These are phyloP conservation scores for Pachyseris speciosa DNA, from an alignment of 64 coral and sea anemone species.

Conservation along the genomic window DNA sequence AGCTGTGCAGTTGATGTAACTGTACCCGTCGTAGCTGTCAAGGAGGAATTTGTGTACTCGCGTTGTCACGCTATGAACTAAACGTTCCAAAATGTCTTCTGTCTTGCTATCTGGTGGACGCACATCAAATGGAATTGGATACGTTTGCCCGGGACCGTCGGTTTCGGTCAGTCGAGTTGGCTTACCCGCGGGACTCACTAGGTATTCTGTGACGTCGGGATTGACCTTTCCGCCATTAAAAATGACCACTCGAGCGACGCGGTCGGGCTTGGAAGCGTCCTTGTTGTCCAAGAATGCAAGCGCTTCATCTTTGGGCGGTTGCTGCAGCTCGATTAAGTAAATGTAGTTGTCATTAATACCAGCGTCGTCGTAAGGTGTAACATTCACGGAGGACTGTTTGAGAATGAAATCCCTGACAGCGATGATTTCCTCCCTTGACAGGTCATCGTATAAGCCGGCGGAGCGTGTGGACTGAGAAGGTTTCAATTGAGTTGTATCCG, in stretches of 20 bases:
- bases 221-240: constrained; percentile 27
- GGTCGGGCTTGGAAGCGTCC: constrained; percentile 37
- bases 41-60: constrained; percentile 16
- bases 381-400: no score
- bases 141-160: constrained; percentile 37
- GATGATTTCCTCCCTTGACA: no score
- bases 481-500: no score
- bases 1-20: constrained; percentile 56
- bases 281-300: constrained; percentile 62
- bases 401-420: no score
- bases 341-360: no score
- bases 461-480: no score
- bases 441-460: no score
- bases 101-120: not conserved
- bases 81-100: not conserved
- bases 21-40: constrained; percentile 80
- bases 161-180: constrained; percentile 13
- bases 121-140: constrained; percentile 50
- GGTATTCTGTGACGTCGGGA: constrained; percentile 58
- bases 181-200: constrained; percentile 37
- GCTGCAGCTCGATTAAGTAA: constrained; percentile 79
- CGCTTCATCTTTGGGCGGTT: constrained; percentile 60
- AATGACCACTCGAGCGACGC: constrained; percentile 67
- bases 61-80: constrained; percentile 23
- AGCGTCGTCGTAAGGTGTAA: no score